phyloP scores from a whole-genome alignment of 2,888 invertebrate genomes.

The Temnothorax rugatulus region DNA sequence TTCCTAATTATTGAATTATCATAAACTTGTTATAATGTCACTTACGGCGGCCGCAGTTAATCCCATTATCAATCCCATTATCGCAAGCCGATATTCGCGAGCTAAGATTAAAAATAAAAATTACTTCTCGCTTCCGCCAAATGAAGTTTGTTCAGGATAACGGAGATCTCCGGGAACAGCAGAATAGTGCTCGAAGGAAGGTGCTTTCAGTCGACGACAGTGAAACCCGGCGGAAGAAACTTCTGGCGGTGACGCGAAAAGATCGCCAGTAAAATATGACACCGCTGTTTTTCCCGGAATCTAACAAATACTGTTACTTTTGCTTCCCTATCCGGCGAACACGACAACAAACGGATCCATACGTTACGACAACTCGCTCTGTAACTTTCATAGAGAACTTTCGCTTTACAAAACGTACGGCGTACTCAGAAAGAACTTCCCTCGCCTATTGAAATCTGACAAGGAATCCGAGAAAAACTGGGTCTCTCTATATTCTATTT shows the following conservation, averaged over 20 bases:
- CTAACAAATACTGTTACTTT: conserved; percentile 36
- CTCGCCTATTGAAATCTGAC: neutral
- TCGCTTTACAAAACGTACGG: conserved; percentile 5
- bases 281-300: neutral
- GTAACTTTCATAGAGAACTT: conserved; percentile 30
- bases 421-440: neutral
- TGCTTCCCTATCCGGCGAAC: conserved; percentile 9
- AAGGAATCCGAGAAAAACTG: neutral
- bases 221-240: conserved; percentile 49
- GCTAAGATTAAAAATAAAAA: conserved; percentile 26
- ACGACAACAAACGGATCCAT: conserved; percentile 26
- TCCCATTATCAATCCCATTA: conserved; percentile 26
- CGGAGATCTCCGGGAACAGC: conserved; percentile 11
- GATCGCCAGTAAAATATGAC: conserved; percentile 57
- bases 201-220: conserved; percentile 50
- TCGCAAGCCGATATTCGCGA: conserved; percentile 10
- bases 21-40: conserved; percentile 5
- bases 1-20: neutral
- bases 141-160: conserved; percentile 38
- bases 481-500: neutral
- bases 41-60: neutral
- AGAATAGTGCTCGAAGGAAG: conserved; percentile 45
- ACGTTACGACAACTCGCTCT: conserved; percentile 17
- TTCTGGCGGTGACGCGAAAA: conserved; percentile 49
- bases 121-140: conserved; percentile 12